Conservation (phyloP, 1,140 invertebrate species). For the Gryllus bimaculatus region DNA sequence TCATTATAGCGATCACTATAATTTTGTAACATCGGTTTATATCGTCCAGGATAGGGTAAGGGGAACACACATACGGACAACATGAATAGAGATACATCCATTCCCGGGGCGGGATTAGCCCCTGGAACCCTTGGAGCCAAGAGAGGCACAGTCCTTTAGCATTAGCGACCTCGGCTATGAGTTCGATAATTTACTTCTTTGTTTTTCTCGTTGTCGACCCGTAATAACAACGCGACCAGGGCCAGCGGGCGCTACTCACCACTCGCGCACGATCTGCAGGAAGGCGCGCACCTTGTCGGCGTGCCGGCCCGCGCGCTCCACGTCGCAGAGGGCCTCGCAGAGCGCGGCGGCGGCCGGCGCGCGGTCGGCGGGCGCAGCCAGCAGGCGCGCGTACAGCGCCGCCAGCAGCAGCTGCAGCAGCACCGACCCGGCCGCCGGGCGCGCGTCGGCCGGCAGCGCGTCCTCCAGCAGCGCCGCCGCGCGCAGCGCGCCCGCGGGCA, state of each 20-base stretch:
- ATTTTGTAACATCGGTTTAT: too few species aligned
- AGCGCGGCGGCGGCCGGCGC: constrained; percentile 40
- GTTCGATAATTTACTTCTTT: too few species aligned
- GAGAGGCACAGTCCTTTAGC: too few species aligned
- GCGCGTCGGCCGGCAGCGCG: constrained; percentile 52
- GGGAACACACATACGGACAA: too few species aligned
- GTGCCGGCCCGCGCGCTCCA: constrained; percentile 65
- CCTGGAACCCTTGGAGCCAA: too few species aligned
- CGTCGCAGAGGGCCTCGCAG: constrained; percentile 64
- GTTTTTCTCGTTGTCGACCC: too few species aligned
- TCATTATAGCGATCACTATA: too few species aligned
- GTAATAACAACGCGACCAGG: too few species aligned
- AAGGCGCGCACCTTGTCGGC: constrained; percentile 54
- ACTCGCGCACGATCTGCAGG: constrained; percentile 36
- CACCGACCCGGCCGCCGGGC: constrained; percentile 51
- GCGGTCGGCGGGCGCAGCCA: constrained; percentile 23
- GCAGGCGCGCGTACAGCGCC: constrained; percentile 33
- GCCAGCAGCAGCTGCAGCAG: constrained; percentile 45
- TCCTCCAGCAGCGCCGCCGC: constrained; percentile 48
- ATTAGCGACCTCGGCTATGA: too few species aligned
- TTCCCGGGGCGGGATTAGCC: too few species aligned
- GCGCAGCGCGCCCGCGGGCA: constrained; percentile 45
- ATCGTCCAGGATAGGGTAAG: too few species aligned
- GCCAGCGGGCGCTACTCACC: background rate
- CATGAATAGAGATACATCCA: too few species aligned